These are phyloP conservation scores for Dromococcyx pavoninus DNA, from an alignment of 2,797 vertebrate genomes.

Conservation along the genomic window DNA sequence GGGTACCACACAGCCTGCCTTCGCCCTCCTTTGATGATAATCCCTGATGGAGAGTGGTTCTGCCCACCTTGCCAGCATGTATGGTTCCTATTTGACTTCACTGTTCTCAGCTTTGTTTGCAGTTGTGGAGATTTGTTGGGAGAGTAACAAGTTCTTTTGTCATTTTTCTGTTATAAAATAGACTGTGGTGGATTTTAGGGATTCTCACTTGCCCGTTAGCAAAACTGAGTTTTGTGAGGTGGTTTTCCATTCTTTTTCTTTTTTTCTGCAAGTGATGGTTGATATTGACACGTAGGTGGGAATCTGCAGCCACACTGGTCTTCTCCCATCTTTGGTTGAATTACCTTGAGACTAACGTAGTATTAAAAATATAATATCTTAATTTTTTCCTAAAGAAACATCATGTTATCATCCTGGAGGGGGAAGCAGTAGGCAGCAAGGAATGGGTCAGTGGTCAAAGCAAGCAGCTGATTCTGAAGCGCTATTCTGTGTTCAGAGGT, in stretches of 20 bases:
- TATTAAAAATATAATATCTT: not conserved
- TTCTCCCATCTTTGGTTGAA: not conserved
- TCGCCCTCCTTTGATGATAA: conserved; percentile 94
- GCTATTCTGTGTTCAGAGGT: not conserved
- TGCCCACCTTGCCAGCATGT: conserved; percentile 98
- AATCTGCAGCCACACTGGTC: not conserved
- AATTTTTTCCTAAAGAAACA: not conserved
- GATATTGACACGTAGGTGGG: not conserved
- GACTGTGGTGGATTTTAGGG: not conserved
- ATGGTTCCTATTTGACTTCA: not conserved
- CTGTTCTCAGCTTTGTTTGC: not conserved
- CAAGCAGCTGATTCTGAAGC: not conserved
- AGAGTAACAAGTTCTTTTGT: not conserved
- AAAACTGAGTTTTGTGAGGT: not conserved
- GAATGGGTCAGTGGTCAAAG: not conserved
- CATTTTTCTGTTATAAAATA: not conserved
- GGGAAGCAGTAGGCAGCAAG: not conserved
- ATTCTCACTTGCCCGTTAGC: not conserved
- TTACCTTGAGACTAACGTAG: not conserved
- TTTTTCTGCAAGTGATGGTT: not conserved
- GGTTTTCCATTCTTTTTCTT: not conserved
- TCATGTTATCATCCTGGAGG: not conserved
- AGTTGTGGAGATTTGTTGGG: not conserved
- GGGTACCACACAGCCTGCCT: conserved; percentile 97
- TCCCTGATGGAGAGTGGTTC: conserved; percentile 98